Base-by-base conservation (phyloP, 2,888 invertebrate species). In the Gastrophysa polygoni region DNA sequence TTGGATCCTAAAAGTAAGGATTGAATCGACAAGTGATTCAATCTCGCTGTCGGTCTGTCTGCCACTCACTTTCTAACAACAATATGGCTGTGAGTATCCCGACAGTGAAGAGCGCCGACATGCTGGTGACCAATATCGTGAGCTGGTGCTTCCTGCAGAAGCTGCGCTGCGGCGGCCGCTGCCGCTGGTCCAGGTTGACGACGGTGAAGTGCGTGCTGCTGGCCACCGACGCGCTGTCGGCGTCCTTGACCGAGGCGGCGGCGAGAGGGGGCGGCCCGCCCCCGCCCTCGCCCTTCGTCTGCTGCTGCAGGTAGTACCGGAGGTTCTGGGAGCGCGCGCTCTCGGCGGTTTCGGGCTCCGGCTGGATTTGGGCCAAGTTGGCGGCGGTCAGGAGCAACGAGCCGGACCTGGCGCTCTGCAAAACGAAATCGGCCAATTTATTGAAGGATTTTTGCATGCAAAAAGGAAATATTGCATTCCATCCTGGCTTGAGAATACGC, bases 181-280 rank as follows among this genome's bases (percentile, higher is more conserved):
- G 82, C 76, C 88, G 86, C 54, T 80, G 79, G 66, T 86, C 85
- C 74, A 89, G 86, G 78, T 93, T 93, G 64, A 93, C 90, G 58
- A 93, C 91, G 10, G 93, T 93, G 79, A 93, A 93, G 81, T 93
- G 93, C 76, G 91, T 93, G 64, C 93, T 93, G 82, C 93, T 93
- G 56, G 92, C 93, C 63, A 92, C 85, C 38, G 93, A 93, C 61
- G 87, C 85, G 54, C 87, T 86, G 79, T 93, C 44, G 21, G 18
- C 28, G 54, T 63, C 44, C 29, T 59, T 11, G 32, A 7, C 61
- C 28, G 50, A 5, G 14, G 55, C 32, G 28, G 47, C 46, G 17
- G 62, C 52, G 48, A 64, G 59, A 38, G 59, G 32, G 32, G 60
- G 55, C 46, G 60, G 70, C 63, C 69, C 70, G 60, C 68, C 64